phyloP scores from a whole-genome alignment of 1,140 invertebrate genomes.

The Sycophila sp. region DNA sequence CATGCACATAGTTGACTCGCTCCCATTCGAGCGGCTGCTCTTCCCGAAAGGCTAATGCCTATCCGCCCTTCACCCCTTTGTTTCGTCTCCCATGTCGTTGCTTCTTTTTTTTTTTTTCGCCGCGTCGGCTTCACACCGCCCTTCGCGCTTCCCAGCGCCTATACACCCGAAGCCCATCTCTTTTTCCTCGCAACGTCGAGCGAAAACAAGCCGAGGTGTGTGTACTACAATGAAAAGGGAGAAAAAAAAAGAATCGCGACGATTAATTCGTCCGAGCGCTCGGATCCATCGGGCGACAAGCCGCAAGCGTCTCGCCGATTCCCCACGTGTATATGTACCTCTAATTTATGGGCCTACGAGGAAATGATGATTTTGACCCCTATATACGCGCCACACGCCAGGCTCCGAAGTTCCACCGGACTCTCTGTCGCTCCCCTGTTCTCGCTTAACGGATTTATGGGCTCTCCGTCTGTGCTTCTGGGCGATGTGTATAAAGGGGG shows the following conservation, averaged over 20 bases:
- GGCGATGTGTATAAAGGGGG: too few relatives aligned
- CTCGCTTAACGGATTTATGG: conserved; percentile 14
- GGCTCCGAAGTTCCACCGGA: conserved; percentile 15
- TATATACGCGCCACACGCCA: not conserved
- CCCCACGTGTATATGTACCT: conserved; percentile 21
- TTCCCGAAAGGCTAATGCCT: too few relatives aligned
- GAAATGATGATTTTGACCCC: conserved; percentile 44
- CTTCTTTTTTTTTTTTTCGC: not conserved
- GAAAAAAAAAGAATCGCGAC: conserved; percentile 45
- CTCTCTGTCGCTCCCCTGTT: not conserved
- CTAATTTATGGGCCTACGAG: conserved; percentile 46
- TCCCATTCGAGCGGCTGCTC: too few relatives aligned
- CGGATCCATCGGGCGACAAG: conserved; percentile 48
- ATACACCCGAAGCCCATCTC: conserved; percentile 30
- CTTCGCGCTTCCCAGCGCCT: too few relatives aligned
- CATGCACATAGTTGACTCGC: too few relatives aligned
- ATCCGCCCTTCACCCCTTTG: too few relatives aligned
- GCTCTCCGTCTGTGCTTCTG: not conserved
- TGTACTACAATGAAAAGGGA: conserved; percentile 11
- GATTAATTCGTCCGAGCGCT: conserved; percentile 51
- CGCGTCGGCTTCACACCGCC: not conserved
- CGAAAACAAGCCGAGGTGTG: not conserved
- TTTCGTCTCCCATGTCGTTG: too few relatives aligned
- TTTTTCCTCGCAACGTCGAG: not conserved
- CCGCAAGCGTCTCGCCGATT: not conserved